Conservation (phyloP, 2,888 invertebrate genomes). For the Leptinotarsa juncta region DNA sequence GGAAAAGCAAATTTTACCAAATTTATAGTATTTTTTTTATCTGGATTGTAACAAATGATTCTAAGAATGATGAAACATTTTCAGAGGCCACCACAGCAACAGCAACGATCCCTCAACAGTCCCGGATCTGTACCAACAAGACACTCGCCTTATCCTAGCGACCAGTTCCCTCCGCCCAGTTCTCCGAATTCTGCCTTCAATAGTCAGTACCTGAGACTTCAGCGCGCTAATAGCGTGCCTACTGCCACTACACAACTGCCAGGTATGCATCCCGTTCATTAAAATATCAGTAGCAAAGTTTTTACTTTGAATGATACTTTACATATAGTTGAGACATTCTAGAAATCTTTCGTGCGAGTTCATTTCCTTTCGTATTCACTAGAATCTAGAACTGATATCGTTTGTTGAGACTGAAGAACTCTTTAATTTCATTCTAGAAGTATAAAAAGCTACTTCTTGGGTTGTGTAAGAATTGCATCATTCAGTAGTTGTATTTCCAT, state of each 20-base stretch:
- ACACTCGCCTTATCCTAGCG: constrained; percentile 70
- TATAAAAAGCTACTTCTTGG: neutral
- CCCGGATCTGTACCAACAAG: constrained; percentile 68
- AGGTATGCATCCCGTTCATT: constrained; percentile 64
- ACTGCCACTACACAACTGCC: constrained; percentile 72
- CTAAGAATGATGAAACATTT: constrained; percentile 1
- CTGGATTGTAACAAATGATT: too few relatives aligned
- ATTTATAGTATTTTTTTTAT: too few relatives aligned
- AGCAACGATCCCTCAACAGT: constrained; percentile 67
- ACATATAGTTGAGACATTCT: constrained; percentile 1
- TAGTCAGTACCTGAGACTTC: constrained; percentile 69
- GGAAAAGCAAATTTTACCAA: too few relatives aligned
- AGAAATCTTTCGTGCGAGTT: constrained; percentile 34
- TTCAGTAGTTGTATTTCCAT: neutral
- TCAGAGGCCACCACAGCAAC: constrained; percentile 58
- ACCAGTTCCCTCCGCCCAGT: constrained; percentile 66
- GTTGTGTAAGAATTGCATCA: constrained; percentile 1
- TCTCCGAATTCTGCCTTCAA: constrained; percentile 69
- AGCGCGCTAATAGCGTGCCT: constrained; percentile 71
- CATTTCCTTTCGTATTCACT: constrained; percentile 33
- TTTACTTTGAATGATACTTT: neutral
- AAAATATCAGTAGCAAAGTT: constrained; percentile 17
- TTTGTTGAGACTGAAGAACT: constrained; percentile 26
- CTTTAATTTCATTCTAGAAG: constrained; percentile 8
- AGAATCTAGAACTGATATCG: constrained; percentile 34